Evolutionary conservation across 2,888 invertebrate species (phyloP), one percentile per base, ranked within the genome.

Genomic region (Belgica antarctica): DNA sequence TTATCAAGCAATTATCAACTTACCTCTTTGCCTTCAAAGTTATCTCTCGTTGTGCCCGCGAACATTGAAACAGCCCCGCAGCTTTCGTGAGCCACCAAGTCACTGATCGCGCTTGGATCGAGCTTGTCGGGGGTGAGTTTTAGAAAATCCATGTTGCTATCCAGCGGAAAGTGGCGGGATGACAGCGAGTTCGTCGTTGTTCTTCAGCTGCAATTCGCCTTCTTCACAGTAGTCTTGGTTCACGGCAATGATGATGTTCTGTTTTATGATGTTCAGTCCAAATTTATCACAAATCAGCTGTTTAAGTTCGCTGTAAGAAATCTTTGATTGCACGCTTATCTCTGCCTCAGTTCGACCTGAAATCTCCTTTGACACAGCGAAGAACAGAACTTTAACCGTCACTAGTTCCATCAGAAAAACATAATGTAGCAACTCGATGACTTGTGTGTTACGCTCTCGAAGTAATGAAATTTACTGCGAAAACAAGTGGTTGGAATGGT

Each of bases 131-230:
- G 76, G 0, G 86, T 85, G 61, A 96, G 77, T 76, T 88, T 85
- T 17, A 92, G 75, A 73, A 85, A 82, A 81, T 93, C 87, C 87
- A 89, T 91, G 22, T n/a, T n/a, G n/a, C 82, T 85, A 90, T 75
- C 96, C 96, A 75, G 96, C 96, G 81, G 96, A 96, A 65, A 97
- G 83, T 0, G 96, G 96, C 68, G 96, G 96, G 76, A 97, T 96
- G 12, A 96, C 84, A 72, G 96, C 96, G 72, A 96, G 84, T 78
- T 88, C 90, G 82, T 96, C 95, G 72, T 85, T 86, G 25, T 85
- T 82, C 41, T 82, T 83, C 4, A 93, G 79, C 22, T 81, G 77
- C 41, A 91, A 78, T 46, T 80, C 78, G 1, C 84, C 81, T 70
- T 82, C 79, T 15, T 83, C 80, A 72, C 89, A 84, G 74, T 92